Evolutionary conservation across 2,113 vertebrate genomes (phyloP), one percentile per base, ranked within the genome.

Genomic region (Vimba vimba): DNA sequence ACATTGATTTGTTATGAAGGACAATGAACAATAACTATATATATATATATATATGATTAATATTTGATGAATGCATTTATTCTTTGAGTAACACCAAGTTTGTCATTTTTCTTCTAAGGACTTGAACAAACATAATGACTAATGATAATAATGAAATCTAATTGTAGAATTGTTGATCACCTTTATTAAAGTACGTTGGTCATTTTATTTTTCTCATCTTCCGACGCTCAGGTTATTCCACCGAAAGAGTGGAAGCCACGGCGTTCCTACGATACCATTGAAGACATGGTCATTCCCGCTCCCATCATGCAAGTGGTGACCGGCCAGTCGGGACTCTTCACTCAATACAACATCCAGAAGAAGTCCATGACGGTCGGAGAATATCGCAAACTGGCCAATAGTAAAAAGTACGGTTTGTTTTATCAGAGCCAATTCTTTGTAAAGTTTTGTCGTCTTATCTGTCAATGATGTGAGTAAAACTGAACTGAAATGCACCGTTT

Each of bases 271-370:
- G 97, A 99, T 60, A 96, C 96, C 84, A 97, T 99, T 6, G 97
- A 98, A 85, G 97, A 99, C 27, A 94, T 99, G 93, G 95, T 97
- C 86, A 99, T 99, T 87, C 98, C 97, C 15, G 97, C 98, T 19
- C 98, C 98, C 84, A 99, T 99, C 92, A 97, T 96, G 92, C 98
- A 99, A 92, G 96, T 99, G 89, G 98, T 99, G 86, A 99, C 98
- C 0, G 98, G 97, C 15, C 98, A 99, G 91, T 99, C 97, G 0
- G 98, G 98, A 8, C 96, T 99, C 68, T 99, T 99, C 87, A 99
- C 98, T 4, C 98, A 99, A 85, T 99, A 99, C 92, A 99, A 99
- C 93, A 99, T 99, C 86, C 98, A 99, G 95, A 99, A 99, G 94
- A 99, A 99, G 90, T 96, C 97, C 52, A 98, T 98, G 97, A 97